phyloP scores from a whole-genome alignment of 1,140 invertebrate genomes.

The Diabrotica undecimpunctata region DNA sequence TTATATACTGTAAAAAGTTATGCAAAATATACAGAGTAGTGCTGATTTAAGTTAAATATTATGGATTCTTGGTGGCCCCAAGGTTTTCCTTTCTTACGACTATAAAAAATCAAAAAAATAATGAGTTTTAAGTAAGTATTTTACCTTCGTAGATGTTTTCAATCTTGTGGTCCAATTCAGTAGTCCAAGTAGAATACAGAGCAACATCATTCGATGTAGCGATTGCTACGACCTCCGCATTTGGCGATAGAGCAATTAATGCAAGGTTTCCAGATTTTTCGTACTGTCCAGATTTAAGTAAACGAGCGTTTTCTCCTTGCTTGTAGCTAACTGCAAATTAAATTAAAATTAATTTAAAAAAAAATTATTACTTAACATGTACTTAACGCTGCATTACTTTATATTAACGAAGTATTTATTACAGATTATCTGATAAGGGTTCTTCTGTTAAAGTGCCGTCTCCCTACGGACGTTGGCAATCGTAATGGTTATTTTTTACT shows the following conservation, averaged over 20 bases:
- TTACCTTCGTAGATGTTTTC: slow-evolving; percentile 60
- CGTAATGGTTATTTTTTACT: no score
- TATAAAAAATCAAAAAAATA: no score
- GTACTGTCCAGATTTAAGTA: slow-evolving; percentile 62
- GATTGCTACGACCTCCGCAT: slow-evolving; percentile 71
- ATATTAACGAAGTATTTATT: no score
- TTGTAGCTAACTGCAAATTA: slow-evolving; percentile 69
- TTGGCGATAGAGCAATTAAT: slow-evolving; percentile 67
- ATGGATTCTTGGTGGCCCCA: no score
- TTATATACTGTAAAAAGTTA: no score
- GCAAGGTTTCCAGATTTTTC: slow-evolving; percentile 50
- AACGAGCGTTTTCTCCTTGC: slow-evolving; percentile 72
- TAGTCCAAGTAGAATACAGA: slow-evolving; percentile 68
- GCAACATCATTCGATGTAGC: slow-evolving; percentile 59
- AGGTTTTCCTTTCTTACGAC: no score
- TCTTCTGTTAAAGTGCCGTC: no score
- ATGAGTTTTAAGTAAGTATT: slow-evolving; percentile 9
- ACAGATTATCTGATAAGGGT: no score
- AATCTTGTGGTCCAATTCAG: slow-evolving; percentile 61
- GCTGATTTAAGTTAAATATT: no score
- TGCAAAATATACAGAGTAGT: no score
- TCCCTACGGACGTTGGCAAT: no score
- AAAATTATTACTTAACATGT: neutral
- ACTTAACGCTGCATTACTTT: no score
- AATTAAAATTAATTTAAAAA: slow-evolving; percentile 12